phyloP scores from a whole-genome alignment of 2,113 vertebrate genomes.

The Sinocyclocheilus maitianheensis region DNA sequence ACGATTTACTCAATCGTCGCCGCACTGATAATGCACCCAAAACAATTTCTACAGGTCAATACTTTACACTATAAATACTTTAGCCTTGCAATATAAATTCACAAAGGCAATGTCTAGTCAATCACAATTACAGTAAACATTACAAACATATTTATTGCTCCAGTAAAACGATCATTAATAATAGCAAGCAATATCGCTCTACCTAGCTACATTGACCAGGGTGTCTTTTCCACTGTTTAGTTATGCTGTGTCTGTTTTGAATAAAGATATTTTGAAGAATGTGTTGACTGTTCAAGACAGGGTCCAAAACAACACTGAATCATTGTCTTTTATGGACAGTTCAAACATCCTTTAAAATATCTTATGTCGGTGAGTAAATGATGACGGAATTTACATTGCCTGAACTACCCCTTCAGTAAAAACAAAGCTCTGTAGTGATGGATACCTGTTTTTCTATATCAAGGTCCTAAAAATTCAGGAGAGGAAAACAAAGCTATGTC shows the following conservation, averaged over 20 bases:
- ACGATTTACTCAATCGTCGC: constrained; percentile 41
- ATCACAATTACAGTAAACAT: constrained; percentile 32
- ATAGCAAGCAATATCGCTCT: not conserved
- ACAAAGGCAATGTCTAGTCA: not conserved
- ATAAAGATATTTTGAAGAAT: not conserved
- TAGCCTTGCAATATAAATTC: constrained; percentile 17
- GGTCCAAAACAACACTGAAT: not conserved
- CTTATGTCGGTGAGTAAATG: no score
- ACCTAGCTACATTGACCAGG: not conserved
- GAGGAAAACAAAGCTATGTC: no score
- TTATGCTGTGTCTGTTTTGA: not conserved
- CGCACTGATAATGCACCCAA: not conserved
- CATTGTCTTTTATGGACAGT: not conserved
- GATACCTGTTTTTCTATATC: constrained; percentile 61
- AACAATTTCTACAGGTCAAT: constrained; percentile 44
- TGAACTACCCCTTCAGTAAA: not conserved
- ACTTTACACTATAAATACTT: constrained; percentile 41
- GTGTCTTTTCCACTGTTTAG: not conserved
- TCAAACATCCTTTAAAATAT: no score
- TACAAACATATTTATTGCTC: constrained; percentile 20
- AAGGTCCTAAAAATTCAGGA: constrained; percentile 3
- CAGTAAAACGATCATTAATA: not conserved
- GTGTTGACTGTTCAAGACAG: not conserved
- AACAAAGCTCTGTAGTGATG: not conserved
- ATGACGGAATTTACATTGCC: no score